Evolutionary conservation across 2,113 vertebrate genomes (phyloP), one percentile per base, ranked within the genome.

Genomic region (Zapornia atra): DNA sequence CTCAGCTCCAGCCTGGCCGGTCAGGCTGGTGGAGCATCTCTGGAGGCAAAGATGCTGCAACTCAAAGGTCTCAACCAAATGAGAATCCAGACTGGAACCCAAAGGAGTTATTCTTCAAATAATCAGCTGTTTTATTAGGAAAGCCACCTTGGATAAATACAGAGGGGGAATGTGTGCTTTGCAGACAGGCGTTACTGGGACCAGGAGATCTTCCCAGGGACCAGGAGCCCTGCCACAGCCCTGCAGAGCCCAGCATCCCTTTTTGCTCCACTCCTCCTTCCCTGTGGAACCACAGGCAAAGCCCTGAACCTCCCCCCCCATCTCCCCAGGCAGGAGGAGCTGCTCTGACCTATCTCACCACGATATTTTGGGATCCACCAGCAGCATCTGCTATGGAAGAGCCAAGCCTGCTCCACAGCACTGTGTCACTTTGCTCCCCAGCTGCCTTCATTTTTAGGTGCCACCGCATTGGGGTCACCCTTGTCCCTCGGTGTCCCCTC

Each of bases 361-460:
- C 0, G 24, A 2, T 33, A 38, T 87, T 79, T 51, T 18, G 83
- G 75, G 68, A 68, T 57, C 25, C 63, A 25, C 14, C 15, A 46
- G 68, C 46, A 71, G 69, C 65, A 42, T 4, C 44, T 56, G 77
- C 70, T 60, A 0, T 3, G n/a, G 53, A 50, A 65, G 33, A 40
- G 36, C 34, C 6, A 56, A 18, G 16, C 17, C 10, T 10, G 20
- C 42, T n/a, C 82, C 1, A 2, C 3, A 2, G 9, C 3, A 7
- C 72, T 0, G 1, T 31, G 82, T 40, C 82, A 19, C 17, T 5
- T 3, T 31, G 15, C 80, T 77, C 71, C 79, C 5, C 0, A 3
- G 9, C 54, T 72, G 63, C n/a, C 48, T 3, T n/a, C 36, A 4
- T 57, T 83, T 94, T 86, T 10, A 73, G 77, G 16, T 2, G 40